Evolutionary conservation across 1,140 invertebrate species (phyloP).

Genomic region (Sitobion miscanthi): DNA sequence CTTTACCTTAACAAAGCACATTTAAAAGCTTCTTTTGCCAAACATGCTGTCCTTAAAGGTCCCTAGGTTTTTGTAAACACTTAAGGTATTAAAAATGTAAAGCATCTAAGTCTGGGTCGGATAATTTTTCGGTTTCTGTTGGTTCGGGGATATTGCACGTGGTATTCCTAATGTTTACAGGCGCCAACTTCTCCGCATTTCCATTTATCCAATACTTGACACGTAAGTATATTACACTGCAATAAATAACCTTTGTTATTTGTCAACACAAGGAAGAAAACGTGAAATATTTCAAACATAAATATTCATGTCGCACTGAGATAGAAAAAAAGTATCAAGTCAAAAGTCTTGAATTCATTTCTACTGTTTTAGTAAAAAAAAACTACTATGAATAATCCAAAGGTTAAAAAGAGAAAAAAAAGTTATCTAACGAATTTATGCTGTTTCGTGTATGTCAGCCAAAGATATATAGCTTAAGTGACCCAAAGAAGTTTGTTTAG

Average conservation of each 20-base stretch:
- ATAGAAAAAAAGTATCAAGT: constrained; percentile 23
- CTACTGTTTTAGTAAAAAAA: neutral
- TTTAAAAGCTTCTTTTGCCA: constrained; percentile 36
- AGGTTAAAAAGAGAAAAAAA: constrained; percentile 16
- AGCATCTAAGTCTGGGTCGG: constrained; percentile 25
- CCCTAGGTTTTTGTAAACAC: neutral
- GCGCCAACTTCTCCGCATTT: constrained; percentile 63
- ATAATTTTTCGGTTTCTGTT: constrained; percentile 47
- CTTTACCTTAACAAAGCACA: constrained; percentile 9
- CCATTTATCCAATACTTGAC: constrained; percentile 64
- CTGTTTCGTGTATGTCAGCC: neutral
- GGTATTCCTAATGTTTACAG: constrained; percentile 59
- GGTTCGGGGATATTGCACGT: constrained; percentile 23
- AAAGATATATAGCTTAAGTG: constrained; percentile 30
- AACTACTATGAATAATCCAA: constrained; percentile 35
- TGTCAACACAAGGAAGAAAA: neutral
- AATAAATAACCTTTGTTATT: constrained; percentile 17
- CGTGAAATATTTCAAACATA: neutral
- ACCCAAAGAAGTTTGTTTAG: constrained; percentile 17
- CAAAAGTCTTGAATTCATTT: constrained; percentile 36
- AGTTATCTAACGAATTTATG: constrained; percentile 36
- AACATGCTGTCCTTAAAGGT: neutral
- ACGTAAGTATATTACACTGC: constrained; percentile 61
- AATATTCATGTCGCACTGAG: neutral
- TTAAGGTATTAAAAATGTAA: constrained; percentile 50